A percentile compares a stretch with the other conserved stretches of the same genome.
Conservation (phyloP, 2,113 vertebrate species). For the Anhinga rufa region DNA sequence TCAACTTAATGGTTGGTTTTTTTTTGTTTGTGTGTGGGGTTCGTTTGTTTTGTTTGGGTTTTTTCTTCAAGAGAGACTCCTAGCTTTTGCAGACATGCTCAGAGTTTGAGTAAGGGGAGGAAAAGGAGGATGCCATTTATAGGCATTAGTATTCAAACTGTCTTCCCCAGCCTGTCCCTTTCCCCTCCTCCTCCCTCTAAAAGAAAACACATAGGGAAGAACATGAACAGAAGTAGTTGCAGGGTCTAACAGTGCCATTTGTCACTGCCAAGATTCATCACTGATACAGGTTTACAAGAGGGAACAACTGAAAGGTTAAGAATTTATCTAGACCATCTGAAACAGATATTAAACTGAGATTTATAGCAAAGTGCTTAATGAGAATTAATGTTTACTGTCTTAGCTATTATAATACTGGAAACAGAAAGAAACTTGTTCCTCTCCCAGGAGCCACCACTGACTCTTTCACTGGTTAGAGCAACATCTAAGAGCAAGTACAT, state of each 20-base stretch:
- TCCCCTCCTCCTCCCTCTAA: background rate
- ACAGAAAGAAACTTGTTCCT: background rate
- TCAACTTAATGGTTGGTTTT: background rate
- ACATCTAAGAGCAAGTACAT: background rate
- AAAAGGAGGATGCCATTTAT: background rate
- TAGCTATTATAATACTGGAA: background rate
- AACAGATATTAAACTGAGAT: constrained; percentile 35
- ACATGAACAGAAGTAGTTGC: background rate
- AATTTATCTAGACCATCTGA: constrained; percentile 54
- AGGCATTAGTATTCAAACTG: background rate
- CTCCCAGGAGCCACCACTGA: background rate
- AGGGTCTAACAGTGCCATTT: background rate
- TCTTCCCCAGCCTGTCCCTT: background rate
- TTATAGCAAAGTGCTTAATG: constrained; percentile 16
- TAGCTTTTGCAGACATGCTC: background rate
- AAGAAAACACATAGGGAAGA: background rate
- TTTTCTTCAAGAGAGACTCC: background rate
- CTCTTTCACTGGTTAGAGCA: background rate
- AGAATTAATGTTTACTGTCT: constrained; percentile 11
- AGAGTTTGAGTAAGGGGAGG: background rate
- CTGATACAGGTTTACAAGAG: background rate
- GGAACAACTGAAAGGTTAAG: constrained; percentile 47
- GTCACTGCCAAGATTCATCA: constrained; percentile 49
- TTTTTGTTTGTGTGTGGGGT: too few relatives aligned
- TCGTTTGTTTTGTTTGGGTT: too few relatives aligned